Evolutionary conservation across 2,113 vertebrate genomes (phyloP).

Genomic region (Entosphenus tridentatus): DNA sequence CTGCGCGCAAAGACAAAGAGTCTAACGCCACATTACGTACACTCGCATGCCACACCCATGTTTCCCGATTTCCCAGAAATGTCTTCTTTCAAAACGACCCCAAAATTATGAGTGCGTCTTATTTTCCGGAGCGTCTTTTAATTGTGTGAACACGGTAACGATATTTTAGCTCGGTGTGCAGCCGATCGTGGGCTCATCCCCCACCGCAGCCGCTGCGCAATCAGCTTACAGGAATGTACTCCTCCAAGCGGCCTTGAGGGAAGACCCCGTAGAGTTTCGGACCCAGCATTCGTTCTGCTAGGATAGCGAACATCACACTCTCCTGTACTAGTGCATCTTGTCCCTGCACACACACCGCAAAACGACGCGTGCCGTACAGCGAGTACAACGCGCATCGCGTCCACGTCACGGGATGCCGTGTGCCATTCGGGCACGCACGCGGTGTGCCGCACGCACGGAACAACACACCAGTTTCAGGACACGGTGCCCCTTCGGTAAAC

Average conservation of each 20-base stretch:
- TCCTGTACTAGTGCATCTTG: conserved; percentile 67
- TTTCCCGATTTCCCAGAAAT: too few relatives aligned
- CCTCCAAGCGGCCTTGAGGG: conserved; percentile 60
- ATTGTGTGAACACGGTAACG: too few relatives aligned
- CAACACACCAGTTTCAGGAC: neutral
- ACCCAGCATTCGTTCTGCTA: conserved; percentile 55
- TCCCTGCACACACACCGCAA: conserved; percentile 22
- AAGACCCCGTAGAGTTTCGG: conserved; percentile 80
- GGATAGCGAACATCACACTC: conserved; percentile 85
- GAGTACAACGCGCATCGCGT: neutral
- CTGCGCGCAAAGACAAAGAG: too few relatives aligned
- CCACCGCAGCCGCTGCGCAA: neutral
- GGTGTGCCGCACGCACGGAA: neutral
- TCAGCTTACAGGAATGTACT: conserved; percentile 48
- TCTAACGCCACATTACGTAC: too few relatives aligned
- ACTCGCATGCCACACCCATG: too few relatives aligned
- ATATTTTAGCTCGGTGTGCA: too few relatives aligned
- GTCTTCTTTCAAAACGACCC: too few relatives aligned
- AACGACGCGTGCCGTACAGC: neutral
- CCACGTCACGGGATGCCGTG: neutral
- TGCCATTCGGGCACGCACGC: neutral
- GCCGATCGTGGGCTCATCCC: too few relatives aligned
- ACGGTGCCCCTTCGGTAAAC: neutral
- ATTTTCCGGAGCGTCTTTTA: too few relatives aligned
- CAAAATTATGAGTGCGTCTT: too few relatives aligned